Conservation (phyloP, 2,888 invertebrate genomes). For the Eutolmus rufibarbis region DNA sequence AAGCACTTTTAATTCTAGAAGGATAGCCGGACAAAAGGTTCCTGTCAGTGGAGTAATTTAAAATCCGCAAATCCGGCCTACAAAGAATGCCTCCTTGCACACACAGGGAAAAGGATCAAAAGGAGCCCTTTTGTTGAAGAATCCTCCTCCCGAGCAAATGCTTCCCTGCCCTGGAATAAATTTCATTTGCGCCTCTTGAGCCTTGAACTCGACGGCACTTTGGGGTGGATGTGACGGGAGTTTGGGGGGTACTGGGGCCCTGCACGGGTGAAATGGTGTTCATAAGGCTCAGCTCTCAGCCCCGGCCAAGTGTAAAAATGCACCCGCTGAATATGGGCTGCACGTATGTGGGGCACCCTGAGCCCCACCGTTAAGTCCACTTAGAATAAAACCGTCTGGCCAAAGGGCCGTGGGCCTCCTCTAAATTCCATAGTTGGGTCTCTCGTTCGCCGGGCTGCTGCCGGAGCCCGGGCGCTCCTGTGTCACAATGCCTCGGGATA, state of each 20-base stretch:
- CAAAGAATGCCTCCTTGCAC: constrained; percentile 7
- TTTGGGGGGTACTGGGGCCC: not conserved
- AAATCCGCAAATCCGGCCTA: constrained; percentile 26
- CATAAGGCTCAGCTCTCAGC: not conserved
- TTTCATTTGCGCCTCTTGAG: constrained; percentile 20
- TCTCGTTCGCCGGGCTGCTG: not conserved
- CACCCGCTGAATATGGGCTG: not conserved
- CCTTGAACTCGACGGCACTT: constrained; percentile 22
- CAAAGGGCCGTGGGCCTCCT: not conserved
- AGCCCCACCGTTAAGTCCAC: not conserved
- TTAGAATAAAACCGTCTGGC: constrained; percentile 1
- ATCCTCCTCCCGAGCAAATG: not conserved
- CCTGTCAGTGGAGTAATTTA: constrained; percentile 29
- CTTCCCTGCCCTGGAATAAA: constrained; percentile 10
- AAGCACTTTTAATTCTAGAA: constrained; percentile 22
- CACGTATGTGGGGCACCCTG: not conserved
- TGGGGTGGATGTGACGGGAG: not conserved
- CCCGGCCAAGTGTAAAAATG: not conserved
- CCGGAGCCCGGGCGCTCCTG: not conserved
- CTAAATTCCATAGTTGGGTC: constrained; percentile 5
- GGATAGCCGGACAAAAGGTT: constrained; percentile 16
- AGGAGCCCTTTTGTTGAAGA: not conserved
- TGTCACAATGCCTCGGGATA: not conserved
- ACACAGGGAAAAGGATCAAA: not conserved
- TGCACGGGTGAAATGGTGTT: not conserved